Evolutionary conservation across 35 echinoderm and acorn worm genomes (phyloP).

Genomic region (Hemicentrotus pulcherrimus): DNA sequence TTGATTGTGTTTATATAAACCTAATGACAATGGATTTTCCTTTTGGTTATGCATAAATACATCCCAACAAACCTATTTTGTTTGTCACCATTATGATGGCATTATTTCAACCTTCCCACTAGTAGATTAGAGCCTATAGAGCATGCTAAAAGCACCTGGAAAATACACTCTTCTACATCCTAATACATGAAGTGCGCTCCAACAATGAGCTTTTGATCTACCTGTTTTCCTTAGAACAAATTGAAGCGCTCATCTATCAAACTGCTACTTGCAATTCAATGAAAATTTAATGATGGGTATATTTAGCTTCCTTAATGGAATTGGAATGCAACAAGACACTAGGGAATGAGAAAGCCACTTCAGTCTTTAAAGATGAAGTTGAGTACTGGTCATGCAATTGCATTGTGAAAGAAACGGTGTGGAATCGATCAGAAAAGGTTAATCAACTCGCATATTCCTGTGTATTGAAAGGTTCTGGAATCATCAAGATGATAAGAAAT

Average conservation of each 20-base stretch:
- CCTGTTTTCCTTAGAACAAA: neutral
- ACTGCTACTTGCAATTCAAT: neutral
- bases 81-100: too few relatives aligned
- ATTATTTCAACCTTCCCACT: neutral
- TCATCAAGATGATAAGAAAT: too few relatives aligned
- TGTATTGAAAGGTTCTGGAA: too few relatives aligned
- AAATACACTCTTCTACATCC: neutral
- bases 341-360: neutral
- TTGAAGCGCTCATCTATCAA: neutral
- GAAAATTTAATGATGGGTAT: neutral
- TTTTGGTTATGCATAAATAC: neutral
- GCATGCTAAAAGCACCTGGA: neutral
- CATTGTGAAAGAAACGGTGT: too few relatives aligned
- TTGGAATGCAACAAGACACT: neutral
- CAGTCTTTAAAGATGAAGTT: neutral
- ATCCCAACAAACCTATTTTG: neutral
- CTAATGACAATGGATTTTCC: conserved; percentile 9
- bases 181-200: neutral
- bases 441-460: too few relatives aligned
- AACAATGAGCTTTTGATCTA: neutral
- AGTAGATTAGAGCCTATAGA: neutral
- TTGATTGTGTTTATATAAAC: neutral
- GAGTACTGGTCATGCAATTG: too few relatives aligned
- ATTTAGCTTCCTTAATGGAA: conserved; percentile 11
- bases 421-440: too few relatives aligned